Evolutionary conservation across 2,888 invertebrate species (phyloP).

Genomic region (Entomobrya multifasciata): DNA sequence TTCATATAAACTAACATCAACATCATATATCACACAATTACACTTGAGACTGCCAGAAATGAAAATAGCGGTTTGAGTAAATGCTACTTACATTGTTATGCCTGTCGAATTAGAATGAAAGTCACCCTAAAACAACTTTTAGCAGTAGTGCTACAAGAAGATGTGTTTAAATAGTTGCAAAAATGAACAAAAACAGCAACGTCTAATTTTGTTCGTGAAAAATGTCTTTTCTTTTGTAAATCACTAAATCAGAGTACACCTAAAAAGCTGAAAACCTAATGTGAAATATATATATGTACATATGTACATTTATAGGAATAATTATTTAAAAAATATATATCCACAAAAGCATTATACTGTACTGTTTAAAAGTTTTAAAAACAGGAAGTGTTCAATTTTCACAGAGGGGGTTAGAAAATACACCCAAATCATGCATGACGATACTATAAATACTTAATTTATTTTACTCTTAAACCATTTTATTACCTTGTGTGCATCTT

Average conservation of each 20-base stretch:
- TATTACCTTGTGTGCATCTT: neutral
- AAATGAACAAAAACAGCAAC: neutral
- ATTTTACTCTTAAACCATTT: constrained; percentile 29
- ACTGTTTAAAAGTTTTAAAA: constrained; percentile 46
- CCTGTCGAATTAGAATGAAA: constrained; percentile 17
- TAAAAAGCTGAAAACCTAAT: constrained; percentile 66
- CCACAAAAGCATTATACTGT: constrained; percentile 8
- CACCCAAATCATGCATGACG: constrained; percentile 44
- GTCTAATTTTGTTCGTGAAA: constrained; percentile 12
- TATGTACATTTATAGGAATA: neutral
- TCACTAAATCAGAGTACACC: constrained; percentile 44
- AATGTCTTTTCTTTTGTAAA: constrained; percentile 8
- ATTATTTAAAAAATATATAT: constrained; percentile 18
- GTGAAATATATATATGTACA: neutral
- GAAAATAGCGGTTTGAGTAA: neutral
- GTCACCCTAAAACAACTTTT: constrained; percentile 49
- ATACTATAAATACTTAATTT: constrained; percentile 28
- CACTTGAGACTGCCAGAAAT: neutral
- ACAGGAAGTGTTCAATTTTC: constrained; percentile 15
- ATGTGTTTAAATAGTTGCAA: neutral
- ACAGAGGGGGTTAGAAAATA: constrained; percentile 23
- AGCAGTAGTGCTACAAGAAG: neutral
- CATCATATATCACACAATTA: neutral
- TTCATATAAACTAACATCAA: neutral
- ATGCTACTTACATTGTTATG: constrained; percentile 16